Conservation (phyloP, 1,140 invertebrate species). For the Globodera rostochiensis region DNA sequence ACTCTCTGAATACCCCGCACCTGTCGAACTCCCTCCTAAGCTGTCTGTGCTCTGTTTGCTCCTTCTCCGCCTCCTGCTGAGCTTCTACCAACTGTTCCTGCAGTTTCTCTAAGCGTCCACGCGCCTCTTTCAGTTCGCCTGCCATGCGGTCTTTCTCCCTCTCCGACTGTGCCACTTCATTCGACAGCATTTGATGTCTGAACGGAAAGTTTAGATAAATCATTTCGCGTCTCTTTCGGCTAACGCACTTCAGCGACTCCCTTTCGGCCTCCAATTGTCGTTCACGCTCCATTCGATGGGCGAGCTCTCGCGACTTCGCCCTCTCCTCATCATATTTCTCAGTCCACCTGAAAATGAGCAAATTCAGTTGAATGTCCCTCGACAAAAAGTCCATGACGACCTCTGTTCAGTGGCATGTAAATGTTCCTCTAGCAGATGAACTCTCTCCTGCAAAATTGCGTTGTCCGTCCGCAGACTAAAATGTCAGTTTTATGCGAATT, state of each 20-base stretch:
- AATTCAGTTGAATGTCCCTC: not conserved
- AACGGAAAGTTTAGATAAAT: not conserved
- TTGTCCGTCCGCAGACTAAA: conserved; percentile 46
- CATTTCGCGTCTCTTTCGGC: not conserved
- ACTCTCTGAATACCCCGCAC: conserved; percentile 5
- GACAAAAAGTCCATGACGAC: not conserved
- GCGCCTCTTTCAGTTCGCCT: conserved; percentile 29
- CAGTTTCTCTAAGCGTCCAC: conserved; percentile 13
- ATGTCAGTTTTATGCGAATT: not conserved
- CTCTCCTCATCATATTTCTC: conserved; percentile 52
- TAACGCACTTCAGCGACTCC: conserved; percentile 32
- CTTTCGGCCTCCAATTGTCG: conserved; percentile 48
- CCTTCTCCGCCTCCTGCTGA: conserved; percentile 35
- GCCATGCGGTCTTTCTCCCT: conserved; percentile 40
- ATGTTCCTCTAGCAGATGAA: conserved; percentile 51
- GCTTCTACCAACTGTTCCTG: conserved; percentile 43
- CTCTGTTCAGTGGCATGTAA: conserved; percentile 43
- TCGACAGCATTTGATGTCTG: conserved; percentile 47
- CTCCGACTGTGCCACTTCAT: conserved; percentile 31
- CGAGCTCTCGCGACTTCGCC: conserved; percentile 39
- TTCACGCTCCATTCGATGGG: conserved; percentile 42
- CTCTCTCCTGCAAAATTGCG: conserved; percentile 52
- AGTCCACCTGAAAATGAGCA: conserved; percentile 42
- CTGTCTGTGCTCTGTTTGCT: conserved; percentile 33
- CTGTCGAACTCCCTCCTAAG: conserved; percentile 46